These are phyloP conservation scores for Tachypleus tridentatus DNA, from an alignment of 1,140 invertebrate species.

Conservation along the genomic window DNA sequence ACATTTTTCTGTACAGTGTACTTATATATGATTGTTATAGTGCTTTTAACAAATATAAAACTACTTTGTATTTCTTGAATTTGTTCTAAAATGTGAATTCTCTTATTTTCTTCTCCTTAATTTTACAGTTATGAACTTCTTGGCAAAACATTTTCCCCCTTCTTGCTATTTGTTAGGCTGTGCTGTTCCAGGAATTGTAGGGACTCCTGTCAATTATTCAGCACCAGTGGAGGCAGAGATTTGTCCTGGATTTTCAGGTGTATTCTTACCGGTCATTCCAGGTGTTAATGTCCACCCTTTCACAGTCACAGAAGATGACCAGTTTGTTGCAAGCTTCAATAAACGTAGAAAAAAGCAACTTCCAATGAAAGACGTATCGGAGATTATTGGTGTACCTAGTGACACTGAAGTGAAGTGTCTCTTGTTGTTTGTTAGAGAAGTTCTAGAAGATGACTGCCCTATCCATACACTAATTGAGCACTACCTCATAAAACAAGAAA, in stretches of 20 bases:
- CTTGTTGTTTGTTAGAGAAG: constrained; percentile 11
- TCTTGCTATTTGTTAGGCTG: no score
- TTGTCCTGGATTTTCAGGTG: constrained; percentile 8
- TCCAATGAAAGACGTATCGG: neutral
- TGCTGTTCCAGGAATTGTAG: no score
- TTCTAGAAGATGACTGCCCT: neutral
- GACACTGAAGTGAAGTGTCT: constrained; percentile 10
- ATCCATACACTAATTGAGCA: constrained; percentile 6
- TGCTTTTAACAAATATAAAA: no score
- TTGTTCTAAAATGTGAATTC: no score
- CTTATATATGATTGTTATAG: no score
- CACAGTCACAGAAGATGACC: constrained; percentile 5
- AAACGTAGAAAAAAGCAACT: no score
- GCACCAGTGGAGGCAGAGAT: constrained; percentile 13
- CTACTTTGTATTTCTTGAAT: no score
- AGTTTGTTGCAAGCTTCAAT: neutral
- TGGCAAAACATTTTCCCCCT: no score
- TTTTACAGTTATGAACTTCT: no score
- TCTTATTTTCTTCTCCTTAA: no score
- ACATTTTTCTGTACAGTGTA: no score
- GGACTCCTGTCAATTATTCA: neutral
- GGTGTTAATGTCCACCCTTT: constrained; percentile 13
- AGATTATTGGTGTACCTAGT: constrained; percentile 6
- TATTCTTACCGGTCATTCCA: constrained; percentile 13
- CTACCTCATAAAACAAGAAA: constrained; percentile 13